Evolutionary conservation across 2,888 invertebrate genomes (phyloP).

Genomic region (Melangyna quadrimaculata): DNA sequence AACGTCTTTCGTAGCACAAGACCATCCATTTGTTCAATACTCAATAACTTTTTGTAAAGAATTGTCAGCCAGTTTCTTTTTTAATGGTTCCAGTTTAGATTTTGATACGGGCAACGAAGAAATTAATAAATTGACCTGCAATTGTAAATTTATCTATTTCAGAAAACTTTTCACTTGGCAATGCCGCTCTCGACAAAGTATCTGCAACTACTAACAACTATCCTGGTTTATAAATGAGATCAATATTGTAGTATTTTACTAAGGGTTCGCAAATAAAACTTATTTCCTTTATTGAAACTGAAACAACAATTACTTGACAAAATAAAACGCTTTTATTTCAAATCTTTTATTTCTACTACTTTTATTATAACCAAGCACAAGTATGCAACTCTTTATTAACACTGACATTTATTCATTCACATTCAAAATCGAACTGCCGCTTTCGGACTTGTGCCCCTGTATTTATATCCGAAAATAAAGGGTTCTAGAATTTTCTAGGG

Average conservation of each 20-base stretch:
- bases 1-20: not conserved
- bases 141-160: conserved; percentile 26
- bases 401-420: too few species aligned
- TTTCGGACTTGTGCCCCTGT: too few species aligned
- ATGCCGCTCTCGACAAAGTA: conserved; percentile 82
- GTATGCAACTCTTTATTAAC: too few species aligned
- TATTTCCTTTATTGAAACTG: too few species aligned
- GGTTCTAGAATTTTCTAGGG: too few species aligned
- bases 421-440: too few species aligned
- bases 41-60: conserved; percentile 22
- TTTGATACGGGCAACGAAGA: conserved; percentile 23
- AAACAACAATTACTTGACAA: too few species aligned
- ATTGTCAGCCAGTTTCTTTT: conserved; percentile 10
- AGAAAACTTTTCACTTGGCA: conserved; percentile 7
- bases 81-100: conserved; percentile 18
- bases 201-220: conserved; percentile 63
- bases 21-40: conserved; percentile 17
- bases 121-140: conserved; percentile 13
- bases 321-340: too few species aligned
- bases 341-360: too few species aligned
- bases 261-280: too few species aligned
- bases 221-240: conserved; percentile 61
- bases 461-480: too few species aligned
- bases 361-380: too few species aligned
- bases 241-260: conserved; percentile 48